Conservation (phyloP, 53 echinoderm and acorn worm genomes). For the Patiria pectinifera region DNA sequence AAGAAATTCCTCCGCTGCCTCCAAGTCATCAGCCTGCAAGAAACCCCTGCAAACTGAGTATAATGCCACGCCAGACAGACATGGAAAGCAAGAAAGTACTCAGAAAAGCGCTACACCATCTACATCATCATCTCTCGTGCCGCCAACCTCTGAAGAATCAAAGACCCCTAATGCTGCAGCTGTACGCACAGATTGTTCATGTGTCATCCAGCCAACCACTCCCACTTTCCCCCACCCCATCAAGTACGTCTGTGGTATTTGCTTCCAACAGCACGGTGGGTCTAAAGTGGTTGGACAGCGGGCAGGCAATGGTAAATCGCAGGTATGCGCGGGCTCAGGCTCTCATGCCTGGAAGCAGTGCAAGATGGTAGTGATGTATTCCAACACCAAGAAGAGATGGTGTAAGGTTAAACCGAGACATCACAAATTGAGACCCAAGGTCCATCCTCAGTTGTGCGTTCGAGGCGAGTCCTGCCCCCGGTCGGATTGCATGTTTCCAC, state of each 20-base stretch:
- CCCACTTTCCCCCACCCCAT: constrained; percentile 31
- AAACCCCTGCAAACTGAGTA: not conserved
- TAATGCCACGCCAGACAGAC: not conserved
- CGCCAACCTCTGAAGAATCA: not conserved
- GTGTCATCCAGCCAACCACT: not conserved
- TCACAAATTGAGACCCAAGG: constrained; percentile 54
- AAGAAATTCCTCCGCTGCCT: not conserved
- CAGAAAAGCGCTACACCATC: not conserved
- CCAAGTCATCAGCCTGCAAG: not conserved
- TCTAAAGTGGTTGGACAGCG: constrained; percentile 23
- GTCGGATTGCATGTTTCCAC: constrained; percentile 82
- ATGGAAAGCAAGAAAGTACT: not conserved
- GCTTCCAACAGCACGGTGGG: constrained; percentile 56
- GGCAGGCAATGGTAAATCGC: constrained; percentile 26
- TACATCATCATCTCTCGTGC: not conserved
- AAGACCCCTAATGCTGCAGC: not conserved
- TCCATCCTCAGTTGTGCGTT: constrained; percentile 62
- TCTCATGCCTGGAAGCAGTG: constrained; percentile 79
- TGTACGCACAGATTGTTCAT: not conserved
- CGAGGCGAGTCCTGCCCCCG: constrained; percentile 58
- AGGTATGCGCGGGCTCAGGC: constrained; percentile 45
- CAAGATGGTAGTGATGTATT: constrained; percentile 44
- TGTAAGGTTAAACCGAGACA: constrained; percentile 70
- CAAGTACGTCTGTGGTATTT: constrained; percentile 73
- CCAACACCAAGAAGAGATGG: constrained; percentile 55